Evolutionary conservation across 2,797 vertebrate species (phyloP).

Genomic region (Silurus aristotelis): DNA sequence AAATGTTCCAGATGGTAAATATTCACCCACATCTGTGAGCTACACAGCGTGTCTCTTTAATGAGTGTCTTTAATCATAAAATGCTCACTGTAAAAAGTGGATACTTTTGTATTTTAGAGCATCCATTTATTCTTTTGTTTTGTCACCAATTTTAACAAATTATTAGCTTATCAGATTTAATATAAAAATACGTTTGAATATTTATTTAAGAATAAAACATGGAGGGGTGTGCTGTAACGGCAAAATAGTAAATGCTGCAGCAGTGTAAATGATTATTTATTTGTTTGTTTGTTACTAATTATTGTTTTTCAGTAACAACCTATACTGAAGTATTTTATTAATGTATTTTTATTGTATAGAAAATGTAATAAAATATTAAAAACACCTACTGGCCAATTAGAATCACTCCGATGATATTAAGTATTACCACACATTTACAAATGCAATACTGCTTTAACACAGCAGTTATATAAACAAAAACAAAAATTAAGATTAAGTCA

Average conservation of each 20-base stretch:
- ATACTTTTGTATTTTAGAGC: not conserved
- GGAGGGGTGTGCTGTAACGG: not conserved
- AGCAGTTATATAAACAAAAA: not conserved
- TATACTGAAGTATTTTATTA: not conserved
- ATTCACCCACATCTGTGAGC: not conserved
- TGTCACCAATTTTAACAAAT: not conserved
- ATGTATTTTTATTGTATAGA: no score
- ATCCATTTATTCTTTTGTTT: not conserved
- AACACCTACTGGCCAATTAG: not conserved
- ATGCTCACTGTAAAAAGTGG: no score
- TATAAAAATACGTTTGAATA: not conserved
- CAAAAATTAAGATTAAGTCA: not conserved
- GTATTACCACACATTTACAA: not conserved
- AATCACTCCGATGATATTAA: not conserved
- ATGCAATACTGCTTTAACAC: not conserved
- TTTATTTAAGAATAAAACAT: not conserved
- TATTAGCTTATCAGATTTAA: not conserved
- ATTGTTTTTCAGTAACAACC: not conserved
- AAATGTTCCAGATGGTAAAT: not conserved
- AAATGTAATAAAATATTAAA: not conserved
- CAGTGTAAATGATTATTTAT: not conserved
- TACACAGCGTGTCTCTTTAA: not conserved
- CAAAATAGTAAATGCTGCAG: not conserved
- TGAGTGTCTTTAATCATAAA: not conserved
- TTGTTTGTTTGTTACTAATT: not conserved